Evolutionary conservation across 1,140 invertebrate species (phyloP), one percentile per base, ranked within the genome.

Genomic region (Formica selysi): DNA sequence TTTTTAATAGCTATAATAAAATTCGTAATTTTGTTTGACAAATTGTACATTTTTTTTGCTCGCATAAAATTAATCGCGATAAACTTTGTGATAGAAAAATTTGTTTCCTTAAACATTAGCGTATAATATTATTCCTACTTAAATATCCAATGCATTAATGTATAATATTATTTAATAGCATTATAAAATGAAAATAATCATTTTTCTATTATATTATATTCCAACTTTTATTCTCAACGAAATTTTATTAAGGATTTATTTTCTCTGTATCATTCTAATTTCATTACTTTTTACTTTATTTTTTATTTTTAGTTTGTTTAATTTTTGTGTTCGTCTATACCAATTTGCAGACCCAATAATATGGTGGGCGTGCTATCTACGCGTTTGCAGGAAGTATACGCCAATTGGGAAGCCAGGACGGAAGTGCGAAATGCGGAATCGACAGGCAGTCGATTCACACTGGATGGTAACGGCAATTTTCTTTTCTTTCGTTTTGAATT

Each of bases 301-400:
- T 44, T 26, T 38, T 16, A 88, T 29, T 36, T 51, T 86, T 2
- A 32, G 48, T 54, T 36, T 26, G 16, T 62, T 51, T 16, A 41
- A 83, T 62, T 51, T 76, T 38, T 51, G n/a, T 59, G 11, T 84
- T 78, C 1, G 44, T 54, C 67, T 44, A 13, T 38, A 44, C 70
- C 89, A 87, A 89, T 79, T 51, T 95, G 62, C 94, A 96, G 96
- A 91, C 93, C 95, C 3, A 95, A 93, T 84, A 96, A 95, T 86
- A 97, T 97, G 96, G 95, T 96, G 74, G 96, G 96, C 86, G 93
- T 96, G 26, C 89, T 96, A 51, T 96, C 95, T 6, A 96, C 95
- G 48, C 95, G 95, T 48, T 91, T 96, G 2, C 96, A 96, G 86
- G 96, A 96, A 71, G 94, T 96, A 3, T 96, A 96, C 91, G 94